phyloP scores from a whole-genome alignment of 2,797 vertebrate genomes.

The Setipinna tenuifilis region DNA sequence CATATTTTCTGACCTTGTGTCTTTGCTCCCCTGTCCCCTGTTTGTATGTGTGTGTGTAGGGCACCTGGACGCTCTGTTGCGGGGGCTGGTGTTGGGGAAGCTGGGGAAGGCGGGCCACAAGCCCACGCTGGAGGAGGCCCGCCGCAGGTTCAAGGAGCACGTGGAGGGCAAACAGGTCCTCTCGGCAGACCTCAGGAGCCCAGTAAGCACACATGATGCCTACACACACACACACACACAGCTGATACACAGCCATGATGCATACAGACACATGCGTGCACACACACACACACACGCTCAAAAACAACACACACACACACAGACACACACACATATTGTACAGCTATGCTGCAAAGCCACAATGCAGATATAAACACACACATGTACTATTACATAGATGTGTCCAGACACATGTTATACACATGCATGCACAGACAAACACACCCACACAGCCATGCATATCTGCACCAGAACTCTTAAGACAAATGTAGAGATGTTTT shows the following conservation, averaged over 20 bases:
- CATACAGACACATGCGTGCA: no score
- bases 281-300: no score
- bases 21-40: no score
- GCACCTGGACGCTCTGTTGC: constrained; percentile 91
- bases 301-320: no score
- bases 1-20: no score
- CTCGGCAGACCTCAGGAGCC: constrained; percentile 93
- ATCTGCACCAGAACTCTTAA: neutral
- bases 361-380: no score
- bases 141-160: constrained; percentile 93
- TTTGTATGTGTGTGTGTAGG: constrained; percentile 66
- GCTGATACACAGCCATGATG: no score
- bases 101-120: constrained; percentile 96
- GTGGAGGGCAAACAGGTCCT: constrained; percentile 89
- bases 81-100: constrained; percentile 92
- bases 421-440: neutral
- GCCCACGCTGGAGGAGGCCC: constrained; percentile 92
- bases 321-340: no score
- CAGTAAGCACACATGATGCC: constrained; percentile 72
- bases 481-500: neutral
- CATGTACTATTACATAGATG: no score
- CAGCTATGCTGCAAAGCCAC: no score
- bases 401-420: neutral
- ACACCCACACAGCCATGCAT: neutral
- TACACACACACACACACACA: no score